These are phyloP conservation scores for Dinocampus coccinellae DNA, from an alignment of 2,888 invertebrate species.

Conservation along the genomic window DNA sequence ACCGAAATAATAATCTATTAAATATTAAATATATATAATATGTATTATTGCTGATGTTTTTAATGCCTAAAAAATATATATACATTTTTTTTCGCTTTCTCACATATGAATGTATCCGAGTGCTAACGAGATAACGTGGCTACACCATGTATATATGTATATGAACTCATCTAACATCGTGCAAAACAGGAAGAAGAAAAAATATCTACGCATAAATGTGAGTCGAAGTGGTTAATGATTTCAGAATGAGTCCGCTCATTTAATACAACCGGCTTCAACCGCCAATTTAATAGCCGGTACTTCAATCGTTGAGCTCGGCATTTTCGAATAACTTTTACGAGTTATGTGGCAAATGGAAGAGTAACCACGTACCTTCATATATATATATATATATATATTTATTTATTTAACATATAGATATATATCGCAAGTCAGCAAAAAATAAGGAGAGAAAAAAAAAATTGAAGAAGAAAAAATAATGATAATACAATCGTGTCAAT, in stretches of 20 bases:
- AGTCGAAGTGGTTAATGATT: conserved; percentile 17
- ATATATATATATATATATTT: neutral
- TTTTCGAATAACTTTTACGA: conserved; percentile 5
- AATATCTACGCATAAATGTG: conserved; percentile 10
- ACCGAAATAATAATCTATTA: neutral
- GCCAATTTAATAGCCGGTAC: conserved; percentile 22
- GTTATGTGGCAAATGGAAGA: conserved; percentile 3
- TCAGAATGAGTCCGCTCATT: conserved; percentile 15
- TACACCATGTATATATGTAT: neutral
- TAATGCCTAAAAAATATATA: neutral
- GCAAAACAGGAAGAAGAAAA: conserved; percentile 9
- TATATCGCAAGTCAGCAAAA: neutral
- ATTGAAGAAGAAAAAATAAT: neutral
- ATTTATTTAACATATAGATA: neutral
- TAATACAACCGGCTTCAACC: conserved; percentile 20
- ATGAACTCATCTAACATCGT: neutral
- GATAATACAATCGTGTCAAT: neutral
- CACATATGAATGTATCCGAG: neutral
- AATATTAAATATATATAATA: neutral
- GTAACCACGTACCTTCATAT: neutral
- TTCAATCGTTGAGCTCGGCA: neutral
- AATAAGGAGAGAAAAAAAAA: neutral
- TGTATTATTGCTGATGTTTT: neutral
- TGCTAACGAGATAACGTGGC: neutral
- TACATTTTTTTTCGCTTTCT: neutral